Evolutionary conservation across 2,113 vertebrate species (phyloP), one percentile per base, ranked within the genome.

Genomic region (Gallinago media): DNA sequence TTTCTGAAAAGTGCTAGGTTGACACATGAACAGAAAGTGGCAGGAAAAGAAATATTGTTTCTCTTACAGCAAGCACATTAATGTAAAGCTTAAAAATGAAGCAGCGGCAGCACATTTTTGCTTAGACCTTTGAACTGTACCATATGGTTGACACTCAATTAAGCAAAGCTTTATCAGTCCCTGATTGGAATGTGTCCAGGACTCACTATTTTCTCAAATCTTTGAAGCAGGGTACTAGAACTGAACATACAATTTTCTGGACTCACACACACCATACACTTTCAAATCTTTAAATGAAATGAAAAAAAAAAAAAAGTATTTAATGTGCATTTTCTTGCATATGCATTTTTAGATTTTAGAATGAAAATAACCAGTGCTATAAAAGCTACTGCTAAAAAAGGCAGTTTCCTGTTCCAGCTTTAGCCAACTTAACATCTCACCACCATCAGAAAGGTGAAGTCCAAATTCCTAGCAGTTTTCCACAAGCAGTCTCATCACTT

Each of bases 71-170:
- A 92, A 85, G 59, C 32, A 80, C 78, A 54, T 23, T 84, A 94
- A 80, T 29, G 31, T 74, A 92, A 94, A 85, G 67, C 82, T 95
- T 88, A 88, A 84, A 88, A 94, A 88, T 25, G 16, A 93, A 85
- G 88, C 44, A 73, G 55, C 78, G 29, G 85, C 79, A 90, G 79
- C 68, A 88, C 75, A 90, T 92, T 90, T 93, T 88, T 88, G 59
- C 83, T 74, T 66, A 94, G 80, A 92, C 91, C 95, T 96, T 95
- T 96, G 82, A 95, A 87, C 94, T 84, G 82, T 36, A 84, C 88
- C 96, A 95, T 94, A 95, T 92, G 95, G 79, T 13, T 92, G 85
- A 83, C 0, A 4, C 29, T 88, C 94, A 96, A 50, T 92, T 93
- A 96, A 93, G 95, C 58, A 55, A 76, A 91, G 85, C 93, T 59